phyloP scores from a whole-genome alignment of 2,797 vertebrate species.

The Spheniscus humboldti region DNA sequence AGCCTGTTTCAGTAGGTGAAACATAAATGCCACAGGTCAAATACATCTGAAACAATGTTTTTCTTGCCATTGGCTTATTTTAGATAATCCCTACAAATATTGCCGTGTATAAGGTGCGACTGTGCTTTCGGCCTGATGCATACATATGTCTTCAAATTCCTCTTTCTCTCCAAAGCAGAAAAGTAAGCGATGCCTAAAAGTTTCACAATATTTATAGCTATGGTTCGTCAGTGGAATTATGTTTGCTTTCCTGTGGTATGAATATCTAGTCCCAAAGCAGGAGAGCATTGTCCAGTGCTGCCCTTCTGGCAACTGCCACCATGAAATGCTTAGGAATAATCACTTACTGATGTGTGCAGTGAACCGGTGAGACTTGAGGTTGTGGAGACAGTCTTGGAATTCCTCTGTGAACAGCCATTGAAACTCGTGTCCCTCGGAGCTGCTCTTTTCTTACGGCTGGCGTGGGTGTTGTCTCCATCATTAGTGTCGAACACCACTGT shows the following conservation, averaged over 20 bases:
- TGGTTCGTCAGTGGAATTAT: background rate
- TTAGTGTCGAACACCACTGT: conserved; percentile 74
- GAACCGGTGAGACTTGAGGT: conserved; percentile 74
- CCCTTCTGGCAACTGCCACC: background rate
- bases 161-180: background rate
- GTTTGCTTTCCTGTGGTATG: background rate
- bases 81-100: background rate
- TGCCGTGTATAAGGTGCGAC: background rate
- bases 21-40: background rate
- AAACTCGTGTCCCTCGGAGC: conserved; percentile 64
- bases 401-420: conserved; percentile 61
- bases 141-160: background rate
- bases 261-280: background rate
- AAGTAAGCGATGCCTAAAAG: background rate
- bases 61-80: background rate
- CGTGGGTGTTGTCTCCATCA: conserved; percentile 62
- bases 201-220: background rate
- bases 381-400: conserved; percentile 60
- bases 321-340: conserved; percentile 65
- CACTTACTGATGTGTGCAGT: conserved; percentile 61
- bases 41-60: background rate
- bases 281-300: background rate
- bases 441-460: conserved; percentile 74
- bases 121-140: background rate
- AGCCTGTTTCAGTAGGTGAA: background rate